A percentile compares a stretch with the other conserved stretches of the same genome.
These are phyloP conservation scores for Stigmatopora argus DNA, from an alignment of 2,113 vertebrate genomes.

Conservation along the genomic window DNA sequence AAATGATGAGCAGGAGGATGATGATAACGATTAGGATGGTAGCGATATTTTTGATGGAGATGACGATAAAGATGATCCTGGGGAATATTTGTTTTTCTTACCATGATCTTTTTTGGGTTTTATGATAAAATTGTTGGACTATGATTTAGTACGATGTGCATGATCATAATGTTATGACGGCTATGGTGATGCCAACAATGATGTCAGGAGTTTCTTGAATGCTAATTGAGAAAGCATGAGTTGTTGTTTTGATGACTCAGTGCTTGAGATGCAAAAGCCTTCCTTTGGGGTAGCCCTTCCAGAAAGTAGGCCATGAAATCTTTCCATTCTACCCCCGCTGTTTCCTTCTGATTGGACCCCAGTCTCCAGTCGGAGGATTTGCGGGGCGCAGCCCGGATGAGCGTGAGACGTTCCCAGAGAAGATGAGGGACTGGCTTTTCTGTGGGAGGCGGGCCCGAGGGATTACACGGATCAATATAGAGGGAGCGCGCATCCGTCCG, in stretches of 20 bases:
- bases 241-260: constrained; percentile 4
- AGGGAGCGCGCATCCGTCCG: constrained; percentile 47
- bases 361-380: constrained; percentile 16
- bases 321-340: background rate
- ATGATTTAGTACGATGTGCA: background rate
- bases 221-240: background rate
- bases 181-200: background rate
- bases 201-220: no score
- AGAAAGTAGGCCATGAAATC: constrained; percentile 3
- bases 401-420: constrained; percentile 45
- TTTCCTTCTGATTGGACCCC: constrained; percentile 45
- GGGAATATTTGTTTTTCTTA: no score
- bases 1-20: background rate
- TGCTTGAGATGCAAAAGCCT: constrained; percentile 25
- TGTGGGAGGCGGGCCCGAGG: constrained; percentile 59
- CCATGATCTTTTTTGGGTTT: no score
- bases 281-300: background rate
- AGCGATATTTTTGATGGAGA: background rate
- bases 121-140: background rate
- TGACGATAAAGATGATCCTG: background rate
- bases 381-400: constrained; percentile 36
- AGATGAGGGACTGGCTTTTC: constrained; percentile 52
- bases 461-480: constrained; percentile 61
- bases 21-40: background rate
- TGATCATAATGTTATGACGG: background rate